phyloP scores from a whole-genome alignment of 1,140 invertebrate species.

The Drosophila pectinifera region DNA sequence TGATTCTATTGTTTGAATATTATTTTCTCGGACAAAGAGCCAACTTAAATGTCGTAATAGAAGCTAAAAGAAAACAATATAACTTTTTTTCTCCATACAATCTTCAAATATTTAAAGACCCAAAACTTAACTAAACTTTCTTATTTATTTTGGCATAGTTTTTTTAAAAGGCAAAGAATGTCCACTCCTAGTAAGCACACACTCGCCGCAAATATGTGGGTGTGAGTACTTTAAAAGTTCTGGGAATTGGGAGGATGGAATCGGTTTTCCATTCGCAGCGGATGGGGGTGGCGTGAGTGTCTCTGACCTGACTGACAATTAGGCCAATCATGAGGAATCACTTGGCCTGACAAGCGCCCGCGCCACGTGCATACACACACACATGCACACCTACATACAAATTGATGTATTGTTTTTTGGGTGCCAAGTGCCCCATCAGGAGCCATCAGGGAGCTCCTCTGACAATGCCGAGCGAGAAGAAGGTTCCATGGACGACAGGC shows the following conservation, averaged over 20 bases:
- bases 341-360: constrained; percentile 45
- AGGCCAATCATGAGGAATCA: constrained; percentile 72
- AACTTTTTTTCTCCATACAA: background rate
- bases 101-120: background rate
- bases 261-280: constrained; percentile 17
- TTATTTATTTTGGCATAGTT: background rate
- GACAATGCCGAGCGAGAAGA: constrained; percentile 15
- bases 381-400: constrained; percentile 23
- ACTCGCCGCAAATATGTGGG: background rate
- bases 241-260: constrained; percentile 8
- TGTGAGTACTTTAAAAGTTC: constrained; percentile 10
- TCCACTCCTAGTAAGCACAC: constrained; percentile 5
- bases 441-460: constrained; percentile 8
- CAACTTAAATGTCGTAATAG: no score
- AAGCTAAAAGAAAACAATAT: background rate
- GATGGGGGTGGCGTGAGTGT: constrained; percentile 10
- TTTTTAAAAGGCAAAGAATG: background rate
- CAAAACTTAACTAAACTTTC: background rate
- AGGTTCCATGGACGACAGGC: constrained; percentile 32
- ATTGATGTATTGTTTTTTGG: constrained; percentile 74
- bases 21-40: no score
- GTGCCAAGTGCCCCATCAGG: constrained; percentile 15
- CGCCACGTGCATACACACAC: constrained; percentile 46
- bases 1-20: no score
- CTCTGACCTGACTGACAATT: constrained; percentile 73